phyloP scores from a whole-genome alignment of 2,888 invertebrate species.

The Hylaea fasciaria region DNA sequence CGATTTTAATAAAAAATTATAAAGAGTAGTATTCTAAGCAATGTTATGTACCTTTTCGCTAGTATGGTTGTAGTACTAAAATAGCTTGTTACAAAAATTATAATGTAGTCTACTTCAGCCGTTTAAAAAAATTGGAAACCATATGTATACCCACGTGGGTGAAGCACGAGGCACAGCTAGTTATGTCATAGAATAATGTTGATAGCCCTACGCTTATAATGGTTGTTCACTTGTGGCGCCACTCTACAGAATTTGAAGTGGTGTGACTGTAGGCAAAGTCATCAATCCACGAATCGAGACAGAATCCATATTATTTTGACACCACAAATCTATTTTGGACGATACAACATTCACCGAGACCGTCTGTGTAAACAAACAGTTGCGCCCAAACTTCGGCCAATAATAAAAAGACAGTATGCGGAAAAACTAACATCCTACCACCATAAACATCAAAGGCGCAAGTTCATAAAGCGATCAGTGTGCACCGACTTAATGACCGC shows the following conservation, averaged over 20 bases:
- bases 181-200: too few species aligned
- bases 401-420: constrained; percentile 84
- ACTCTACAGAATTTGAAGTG: too few species aligned
- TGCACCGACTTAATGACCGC: constrained; percentile 67
- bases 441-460: constrained; percentile 77
- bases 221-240: too few species aligned
- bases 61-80: too few species aligned
- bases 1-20: background rate
- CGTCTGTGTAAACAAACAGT: constrained; percentile 80
- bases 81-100: too few species aligned
- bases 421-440: constrained; percentile 84
- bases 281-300: constrained; percentile 62
- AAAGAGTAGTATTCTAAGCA: too few species aligned
- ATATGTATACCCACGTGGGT: too few species aligned
- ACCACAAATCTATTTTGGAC: constrained; percentile 81
- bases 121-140: too few species aligned
- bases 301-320: constrained; percentile 76
- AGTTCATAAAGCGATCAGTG: constrained; percentile 80
- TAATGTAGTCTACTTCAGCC: too few species aligned
- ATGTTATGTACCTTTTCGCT: too few species aligned
- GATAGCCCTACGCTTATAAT: too few species aligned
- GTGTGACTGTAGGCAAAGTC: constrained; percentile 5
- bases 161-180: too few species aligned
- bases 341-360: constrained; percentile 62
- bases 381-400: constrained; percentile 83